Percentiles rank a stretch among this genome's conserved stretches.
Conservation (phyloP, 2,888 invertebrate species). For the Dasypolia templi region DNA sequence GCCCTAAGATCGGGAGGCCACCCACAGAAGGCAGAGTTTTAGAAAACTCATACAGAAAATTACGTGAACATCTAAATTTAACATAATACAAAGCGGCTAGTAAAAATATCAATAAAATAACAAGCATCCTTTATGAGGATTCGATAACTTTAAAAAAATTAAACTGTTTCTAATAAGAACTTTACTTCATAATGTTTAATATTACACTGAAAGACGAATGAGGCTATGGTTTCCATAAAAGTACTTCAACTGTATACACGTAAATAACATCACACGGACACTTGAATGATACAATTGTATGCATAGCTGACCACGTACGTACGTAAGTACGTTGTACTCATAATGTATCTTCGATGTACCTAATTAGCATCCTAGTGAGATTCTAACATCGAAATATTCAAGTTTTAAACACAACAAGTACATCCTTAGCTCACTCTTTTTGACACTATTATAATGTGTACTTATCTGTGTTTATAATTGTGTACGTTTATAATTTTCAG, state of each 20-base stretch:
- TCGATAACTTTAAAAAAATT: neutral
- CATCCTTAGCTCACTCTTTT: neutral
- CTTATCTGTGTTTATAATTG: neutral
- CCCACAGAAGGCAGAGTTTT: constrained; percentile 74
- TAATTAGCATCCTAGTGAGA: constrained; percentile 18
- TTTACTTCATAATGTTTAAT: constrained; percentile 19
- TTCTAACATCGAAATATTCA: neutral
- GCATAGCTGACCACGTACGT: constrained; percentile 1
- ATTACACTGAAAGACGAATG: constrained; percentile 40
- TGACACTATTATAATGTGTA: neutral
- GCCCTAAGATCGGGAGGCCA: constrained; percentile 78
- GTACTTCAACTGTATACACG: constrained; percentile 12
- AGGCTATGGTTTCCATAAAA: constrained; percentile 31
- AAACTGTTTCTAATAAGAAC: constrained; percentile 17
- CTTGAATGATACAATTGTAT: constrained; percentile 16
- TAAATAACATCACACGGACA: constrained; percentile 13
- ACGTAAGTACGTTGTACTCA: neutral
- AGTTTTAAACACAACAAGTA: neutral
- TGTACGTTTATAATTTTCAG: no score
- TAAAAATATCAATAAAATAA: constrained; percentile 71
- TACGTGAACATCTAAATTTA: constrained; percentile 75
- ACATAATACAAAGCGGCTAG: constrained; percentile 74
- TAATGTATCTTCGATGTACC: neutral
- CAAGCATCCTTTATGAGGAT: constrained; percentile 71
- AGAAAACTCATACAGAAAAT: constrained; percentile 76